Conservation (phyloP, 2,888 invertebrate species). For the Metacarcinus magister region DNA sequence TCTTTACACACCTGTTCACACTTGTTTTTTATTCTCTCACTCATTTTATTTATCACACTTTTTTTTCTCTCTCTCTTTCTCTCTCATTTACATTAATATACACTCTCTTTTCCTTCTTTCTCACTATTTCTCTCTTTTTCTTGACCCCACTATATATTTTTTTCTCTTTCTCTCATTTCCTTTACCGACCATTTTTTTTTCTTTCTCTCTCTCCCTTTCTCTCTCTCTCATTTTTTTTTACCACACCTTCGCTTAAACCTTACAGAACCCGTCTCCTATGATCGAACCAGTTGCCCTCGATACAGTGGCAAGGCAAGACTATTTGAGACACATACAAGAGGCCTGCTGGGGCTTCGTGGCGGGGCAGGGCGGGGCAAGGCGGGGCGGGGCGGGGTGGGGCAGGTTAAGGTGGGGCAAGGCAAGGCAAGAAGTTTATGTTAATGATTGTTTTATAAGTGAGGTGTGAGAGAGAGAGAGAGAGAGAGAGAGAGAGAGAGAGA, state of each 20-base stretch:
- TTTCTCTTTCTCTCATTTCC: background rate
- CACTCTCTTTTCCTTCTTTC: background rate
- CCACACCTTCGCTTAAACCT: background rate
- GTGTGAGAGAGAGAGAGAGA: background rate
- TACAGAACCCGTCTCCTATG: background rate
- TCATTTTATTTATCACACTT: too few species aligned
- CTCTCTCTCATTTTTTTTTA: background rate
- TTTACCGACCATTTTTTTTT: background rate
- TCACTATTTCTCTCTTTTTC: background rate
- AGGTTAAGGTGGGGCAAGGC: background rate
- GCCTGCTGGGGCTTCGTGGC: background rate
- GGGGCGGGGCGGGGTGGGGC: background rate
- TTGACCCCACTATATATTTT: background rate
- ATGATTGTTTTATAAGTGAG: background rate
- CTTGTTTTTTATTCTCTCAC: background rate
- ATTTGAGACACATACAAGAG: background rate
- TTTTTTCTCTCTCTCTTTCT: background rate
- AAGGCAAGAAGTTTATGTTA: background rate
- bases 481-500: constrained; percentile 39
- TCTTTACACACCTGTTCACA: background rate
- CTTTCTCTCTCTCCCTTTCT: constrained; percentile 28
- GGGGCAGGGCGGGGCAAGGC: background rate
- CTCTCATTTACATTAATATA: background rate
- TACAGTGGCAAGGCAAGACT: background rate
- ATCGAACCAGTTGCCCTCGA: background rate